A percentile compares a stretch with the other conserved stretches of the same genome.
Conservation (phyloP, 2,797 vertebrate genomes). For the Glossophaga mutica region DNA sequence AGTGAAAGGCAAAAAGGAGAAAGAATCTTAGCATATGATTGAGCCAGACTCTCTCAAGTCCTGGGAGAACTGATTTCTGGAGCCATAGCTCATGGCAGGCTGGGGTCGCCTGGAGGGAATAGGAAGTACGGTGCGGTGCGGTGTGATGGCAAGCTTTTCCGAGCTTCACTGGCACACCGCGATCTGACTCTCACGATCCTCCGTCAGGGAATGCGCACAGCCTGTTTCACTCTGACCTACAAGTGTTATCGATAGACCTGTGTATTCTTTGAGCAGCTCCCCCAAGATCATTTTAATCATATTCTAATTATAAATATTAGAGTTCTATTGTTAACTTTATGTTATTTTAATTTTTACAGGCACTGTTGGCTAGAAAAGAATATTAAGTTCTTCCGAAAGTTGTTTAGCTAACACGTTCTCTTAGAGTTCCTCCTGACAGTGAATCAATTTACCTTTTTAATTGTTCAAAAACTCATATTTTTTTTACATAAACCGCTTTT, state of each 20-base stretch:
- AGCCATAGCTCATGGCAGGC: background rate
- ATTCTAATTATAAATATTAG: background rate
- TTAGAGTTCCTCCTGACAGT: background rate
- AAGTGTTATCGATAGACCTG: background rate
- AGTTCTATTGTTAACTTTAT: background rate
- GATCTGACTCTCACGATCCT: background rate
- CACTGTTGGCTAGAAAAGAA: background rate
- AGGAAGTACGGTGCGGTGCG: no score
- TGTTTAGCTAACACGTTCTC: background rate
- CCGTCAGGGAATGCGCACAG: background rate
- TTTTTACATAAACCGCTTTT: background rate
- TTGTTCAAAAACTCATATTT: background rate
- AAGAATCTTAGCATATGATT: background rate
- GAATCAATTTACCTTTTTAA: slow-evolving; percentile 11
- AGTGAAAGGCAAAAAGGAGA: background rate
- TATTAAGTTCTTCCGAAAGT: background rate
- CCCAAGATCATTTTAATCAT: background rate
- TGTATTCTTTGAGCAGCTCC: background rate
- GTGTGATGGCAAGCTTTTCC: background rate
- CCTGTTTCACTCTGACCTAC: background rate
- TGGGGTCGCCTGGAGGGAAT: background rate
- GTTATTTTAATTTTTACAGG: slow-evolving; percentile 25
- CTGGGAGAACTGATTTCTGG: background rate
- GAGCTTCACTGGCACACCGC: background rate
- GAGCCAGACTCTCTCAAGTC: background rate